Conservation (phyloP, 2,113 vertebrate genomes). For the Gopherus flavomarginatus region DNA sequence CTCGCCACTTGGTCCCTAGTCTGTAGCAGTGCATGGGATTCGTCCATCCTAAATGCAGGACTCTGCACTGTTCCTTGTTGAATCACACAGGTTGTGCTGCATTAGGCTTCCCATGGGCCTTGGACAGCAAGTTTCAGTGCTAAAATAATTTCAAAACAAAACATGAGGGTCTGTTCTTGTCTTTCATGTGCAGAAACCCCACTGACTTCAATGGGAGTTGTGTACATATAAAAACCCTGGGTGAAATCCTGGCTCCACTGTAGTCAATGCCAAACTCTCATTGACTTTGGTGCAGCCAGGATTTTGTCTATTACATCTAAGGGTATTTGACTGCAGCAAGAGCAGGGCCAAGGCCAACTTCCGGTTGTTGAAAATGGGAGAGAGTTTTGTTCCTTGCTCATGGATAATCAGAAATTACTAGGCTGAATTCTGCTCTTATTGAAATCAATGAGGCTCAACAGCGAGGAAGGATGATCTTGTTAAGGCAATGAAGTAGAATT, state of each 20-base stretch:
- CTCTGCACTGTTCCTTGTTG: too few species aligned
- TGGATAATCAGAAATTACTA: background rate
- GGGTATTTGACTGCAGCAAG: background rate
- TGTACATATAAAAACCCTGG: background rate
- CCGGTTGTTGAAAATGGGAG: background rate
- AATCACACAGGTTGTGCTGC: background rate
- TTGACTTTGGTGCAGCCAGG: background rate
- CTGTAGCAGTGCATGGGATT: too few species aligned
- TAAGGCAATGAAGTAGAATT: background rate
- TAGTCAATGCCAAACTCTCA: background rate
- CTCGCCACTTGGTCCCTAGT: too few species aligned
- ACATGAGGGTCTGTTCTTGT: background rate
- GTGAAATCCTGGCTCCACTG: background rate
- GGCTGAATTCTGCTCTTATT: background rate
- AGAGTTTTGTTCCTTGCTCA: background rate
- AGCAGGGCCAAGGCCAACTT: background rate
- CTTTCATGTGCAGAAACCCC: background rate
- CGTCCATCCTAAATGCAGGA: too few species aligned
- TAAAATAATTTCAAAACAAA: background rate
- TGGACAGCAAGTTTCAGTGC: background rate
- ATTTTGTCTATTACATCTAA: rapidly evolving
- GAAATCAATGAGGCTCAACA: background rate
- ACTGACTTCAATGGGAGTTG: background rate
- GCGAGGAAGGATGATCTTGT: background rate
- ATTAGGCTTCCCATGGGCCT: background rate